Evolutionary conservation across 2,797 vertebrate genomes (phyloP), one percentile per base, ranked within the genome.

Genomic region (Meriones psammophilus): DNA sequence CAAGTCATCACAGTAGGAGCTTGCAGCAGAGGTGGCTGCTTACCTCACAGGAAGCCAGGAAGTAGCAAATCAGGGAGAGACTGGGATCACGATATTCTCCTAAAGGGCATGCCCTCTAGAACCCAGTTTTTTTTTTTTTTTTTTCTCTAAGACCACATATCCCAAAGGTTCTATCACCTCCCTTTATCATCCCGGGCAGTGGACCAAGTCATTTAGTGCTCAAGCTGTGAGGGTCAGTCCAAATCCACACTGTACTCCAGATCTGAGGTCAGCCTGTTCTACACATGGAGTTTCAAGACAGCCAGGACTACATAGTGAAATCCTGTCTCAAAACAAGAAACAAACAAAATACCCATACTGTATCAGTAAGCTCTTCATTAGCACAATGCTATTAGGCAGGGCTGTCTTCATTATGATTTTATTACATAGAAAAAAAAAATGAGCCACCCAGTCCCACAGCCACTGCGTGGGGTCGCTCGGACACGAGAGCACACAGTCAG

Each of bases 371-470:
- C 69, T 64, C 60, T 88, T 89, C 50, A 58, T 9, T 10, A 20
- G 14, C 85, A 9, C 24, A 9, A 17, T 54, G 54, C n/a, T 69
- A 4, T 81, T 8, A 20, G 33, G 50, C 0, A 9, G 30, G 36
- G 26, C 89, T 69, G 22, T 74, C n/a, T 73, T 92, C 46, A n/a
- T 95, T 42, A 77, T 6, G 5, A 56, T 76, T 84, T 79, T 89
- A 66, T 85, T 85, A 71, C 71, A 77, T 39, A 95, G 89, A 77
- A 85, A 79, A 78, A 91, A 64, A 14, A 56, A 56, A 58, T 0
- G 17, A 88, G 73, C 68, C 66, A 3, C 5, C 15, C 9, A 12
- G 42, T n/a, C 39, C 28, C 50, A 1, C 8, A 66, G 77, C 33
- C 50, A 8, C 60, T 0, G 2, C 4, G 5, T 5, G 8, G 42